A percentile compares a stretch with the other conserved stretches of the same genome.
phyloP scores from a whole-genome alignment of 1,140 invertebrate genomes.

The Drosophila guanche region DNA sequence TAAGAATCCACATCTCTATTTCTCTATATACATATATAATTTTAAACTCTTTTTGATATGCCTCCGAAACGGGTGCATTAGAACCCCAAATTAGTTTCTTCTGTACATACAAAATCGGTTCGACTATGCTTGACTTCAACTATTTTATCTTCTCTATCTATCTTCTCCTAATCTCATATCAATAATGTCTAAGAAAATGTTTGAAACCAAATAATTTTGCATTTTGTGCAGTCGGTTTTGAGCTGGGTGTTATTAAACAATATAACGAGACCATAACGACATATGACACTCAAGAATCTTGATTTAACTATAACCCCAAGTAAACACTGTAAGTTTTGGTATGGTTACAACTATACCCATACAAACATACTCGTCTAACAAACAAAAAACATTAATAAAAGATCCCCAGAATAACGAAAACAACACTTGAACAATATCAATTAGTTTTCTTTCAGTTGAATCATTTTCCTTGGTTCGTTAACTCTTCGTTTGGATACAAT shows the following conservation, averaged over 20 bases:
- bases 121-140: constrained; percentile 42
- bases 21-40: constrained; percentile 43
- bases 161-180: constrained; percentile 35
- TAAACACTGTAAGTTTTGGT: constrained; percentile 58
- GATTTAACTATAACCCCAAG: constrained; percentile 12
- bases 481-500: constrained; percentile 47
- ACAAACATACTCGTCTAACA: constrained; percentile 2
- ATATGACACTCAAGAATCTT: constrained; percentile 19
- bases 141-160: constrained; percentile 45
- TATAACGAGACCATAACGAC: constrained; percentile 18
- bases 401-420: constrained; percentile 26
- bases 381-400: constrained; percentile 4
- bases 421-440: constrained; percentile 65
- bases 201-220: constrained; percentile 59
- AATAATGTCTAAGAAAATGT: constrained; percentile 42
- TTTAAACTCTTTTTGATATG: constrained; percentile 34
- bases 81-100: constrained; percentile 24
- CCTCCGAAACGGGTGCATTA: constrained; percentile 9
- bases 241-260: constrained; percentile 66
- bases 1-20: constrained; percentile 37
- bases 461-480: constrained; percentile 52
- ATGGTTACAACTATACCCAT: constrained; percentile 19
- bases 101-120: constrained; percentile 45
- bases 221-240: constrained; percentile 74
- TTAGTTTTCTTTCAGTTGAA: constrained; percentile 50